Evolutionary conservation across 2,113 vertebrate genomes (phyloP), one percentile per base, ranked within the genome.

Genomic region (Tragelaphus strepsiceros): DNA sequence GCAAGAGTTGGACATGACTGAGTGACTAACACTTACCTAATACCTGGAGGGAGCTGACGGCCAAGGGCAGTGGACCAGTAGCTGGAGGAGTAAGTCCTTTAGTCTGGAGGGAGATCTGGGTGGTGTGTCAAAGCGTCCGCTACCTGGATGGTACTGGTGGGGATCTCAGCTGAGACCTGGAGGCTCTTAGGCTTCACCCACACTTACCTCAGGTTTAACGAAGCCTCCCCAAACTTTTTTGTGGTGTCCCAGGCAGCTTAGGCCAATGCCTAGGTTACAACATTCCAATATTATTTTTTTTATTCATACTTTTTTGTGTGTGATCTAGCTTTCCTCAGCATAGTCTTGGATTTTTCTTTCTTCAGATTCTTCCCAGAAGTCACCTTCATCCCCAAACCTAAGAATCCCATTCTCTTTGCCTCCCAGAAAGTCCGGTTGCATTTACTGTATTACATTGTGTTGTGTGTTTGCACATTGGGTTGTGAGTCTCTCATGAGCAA

Each of bases 321-420:
- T 71, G 2, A 81, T 80, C 90, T 92, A 64, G 39, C 13, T 92
- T 83, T 96, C n/a, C 43, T 80, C 16, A 94, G 46, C 51, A 28
- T 32, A 49, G 19, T 54, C 80, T 94, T 93, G 43, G 58, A 58
- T 62, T 87, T 77, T 92, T 81, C 89, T 93, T 94, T 95, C 74
- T 93, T 92, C 22, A 74, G 71, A 53, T 67, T 96, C 56, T 94
- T 88, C 58, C 59, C 12, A 30, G 30, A 95, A 86, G n/a, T 95
- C 7, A 80, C 24, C 32, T 16, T 90, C 28, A n/a, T 85, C 35
- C 39, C 62, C 32, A 85, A 85, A 59, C 22, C 59, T 81, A 62
- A 92, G 53, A 32, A 35, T 49, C 6, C 21, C 26, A 59, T 21
- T 85, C 6, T 92, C 15, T 90, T 30, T 11, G 49, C 10, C 12